Percentiles rank a stretch among this genome's conserved stretches.
Evolutionary conservation across 2,113 vertebrate species (phyloP).

Genomic region (Gavialis gangeticus): DNA sequence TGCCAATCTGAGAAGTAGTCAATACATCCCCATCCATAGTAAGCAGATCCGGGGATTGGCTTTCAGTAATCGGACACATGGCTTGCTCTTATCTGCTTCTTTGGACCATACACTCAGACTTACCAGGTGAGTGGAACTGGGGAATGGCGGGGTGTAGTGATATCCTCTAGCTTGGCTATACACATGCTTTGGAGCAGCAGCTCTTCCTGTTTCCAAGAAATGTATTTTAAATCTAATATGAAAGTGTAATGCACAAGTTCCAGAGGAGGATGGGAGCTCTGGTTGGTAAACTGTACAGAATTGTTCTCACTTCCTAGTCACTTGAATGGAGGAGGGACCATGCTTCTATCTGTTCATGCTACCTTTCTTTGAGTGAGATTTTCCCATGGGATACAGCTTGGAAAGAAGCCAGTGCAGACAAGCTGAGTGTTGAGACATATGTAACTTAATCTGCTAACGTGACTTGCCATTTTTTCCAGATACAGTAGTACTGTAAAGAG

Average conservation of each 20-base stretch:
- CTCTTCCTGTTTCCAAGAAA: background rate
- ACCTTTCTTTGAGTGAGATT: background rate
- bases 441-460: background rate
- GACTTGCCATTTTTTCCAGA: background rate
- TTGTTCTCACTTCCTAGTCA: background rate
- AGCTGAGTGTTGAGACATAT: background rate
- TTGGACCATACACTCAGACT: slow-evolving; percentile 93
- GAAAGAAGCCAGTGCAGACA: fast-evolving
- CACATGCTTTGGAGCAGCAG: background rate
- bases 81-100: slow-evolving; percentile 92
- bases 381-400: fast-evolving
- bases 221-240: background rate
- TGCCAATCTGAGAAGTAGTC: slow-evolving; percentile 90
- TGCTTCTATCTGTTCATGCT: background rate
- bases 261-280: background rate
- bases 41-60: slow-evolving; percentile 94
- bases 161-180: background rate
- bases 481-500: background rate
- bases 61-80: slow-evolving; percentile 86
- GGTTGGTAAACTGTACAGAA: background rate
- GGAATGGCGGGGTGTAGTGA: background rate
- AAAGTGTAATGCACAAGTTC: fast-evolving
- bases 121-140: slow-evolving; percentile 86
- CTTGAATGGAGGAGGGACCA: background rate
- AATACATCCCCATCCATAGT: slow-evolving; percentile 93